Percentiles rank a stretch among this genome's conserved stretches.
Conservation (phyloP, 2,797 vertebrate species). For the Pygocentrus nattereri region DNA sequence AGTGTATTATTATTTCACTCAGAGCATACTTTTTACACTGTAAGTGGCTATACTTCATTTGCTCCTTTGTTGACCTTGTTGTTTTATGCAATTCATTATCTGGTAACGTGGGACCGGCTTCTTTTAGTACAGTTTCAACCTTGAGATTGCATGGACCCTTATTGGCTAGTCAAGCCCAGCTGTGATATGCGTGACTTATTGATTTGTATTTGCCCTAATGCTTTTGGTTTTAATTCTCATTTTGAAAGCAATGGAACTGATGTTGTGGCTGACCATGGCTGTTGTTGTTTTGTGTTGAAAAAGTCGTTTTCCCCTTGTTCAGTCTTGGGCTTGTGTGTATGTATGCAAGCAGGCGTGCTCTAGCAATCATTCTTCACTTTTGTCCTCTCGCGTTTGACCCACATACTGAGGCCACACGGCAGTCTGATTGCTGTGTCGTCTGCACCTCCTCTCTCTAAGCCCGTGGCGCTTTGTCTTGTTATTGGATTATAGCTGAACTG, state of each 20-base stretch:
- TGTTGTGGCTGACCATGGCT: neutral
- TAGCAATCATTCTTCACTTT: conserved; percentile 36
- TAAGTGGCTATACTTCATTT: too few species aligned
- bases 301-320: conserved; percentile 29
- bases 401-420: conserved; percentile 72
- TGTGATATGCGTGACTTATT: conserved; percentile 57
- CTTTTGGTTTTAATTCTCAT: conserved; percentile 33
- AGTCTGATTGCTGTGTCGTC: conserved; percentile 63
- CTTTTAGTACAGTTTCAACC: conserved; percentile 59
- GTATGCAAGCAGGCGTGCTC: neutral
- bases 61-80: too few species aligned
- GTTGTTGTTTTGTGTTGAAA: conserved; percentile 4
- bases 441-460: conserved; percentile 70
- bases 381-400: conserved; percentile 74
- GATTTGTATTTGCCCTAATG: conserved; percentile 32
- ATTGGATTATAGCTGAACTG: conserved; percentile 73
- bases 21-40: too few species aligned
- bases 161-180: conserved; percentile 46
- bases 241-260: conserved; percentile 18
- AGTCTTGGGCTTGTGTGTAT: conserved; percentile 62
- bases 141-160: conserved; percentile 73
- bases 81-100: too few species aligned
- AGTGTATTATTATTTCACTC: too few species aligned
- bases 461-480: conserved; percentile 73
- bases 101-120: too few species aligned